phyloP scores from a whole-genome alignment of 2,888 invertebrate species.

The Rutpela maculata region DNA sequence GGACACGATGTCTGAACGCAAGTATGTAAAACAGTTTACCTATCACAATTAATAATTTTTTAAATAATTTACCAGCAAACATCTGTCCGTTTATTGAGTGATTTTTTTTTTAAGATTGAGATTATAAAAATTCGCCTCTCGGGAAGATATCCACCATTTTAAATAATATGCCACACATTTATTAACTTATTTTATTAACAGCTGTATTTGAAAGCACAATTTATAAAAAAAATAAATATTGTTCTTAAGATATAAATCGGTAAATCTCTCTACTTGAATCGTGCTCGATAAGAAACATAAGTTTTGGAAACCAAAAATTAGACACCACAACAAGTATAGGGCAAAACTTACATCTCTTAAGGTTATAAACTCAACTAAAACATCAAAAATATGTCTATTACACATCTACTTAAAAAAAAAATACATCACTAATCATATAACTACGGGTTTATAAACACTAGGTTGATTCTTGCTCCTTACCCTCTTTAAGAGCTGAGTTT shows the following conservation, averaged over 20 bases:
- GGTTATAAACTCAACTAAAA: constrained; percentile 13
- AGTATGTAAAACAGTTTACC: background rate
- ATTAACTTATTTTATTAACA: constrained; percentile 32
- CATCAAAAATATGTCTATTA: constrained; percentile 23
- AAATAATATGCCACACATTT: constrained; percentile 23
- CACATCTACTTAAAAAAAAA: constrained; percentile 29
- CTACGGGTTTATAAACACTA: constrained; percentile 20
- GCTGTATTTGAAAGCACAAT: constrained; percentile 19
- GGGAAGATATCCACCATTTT: constrained; percentile 1
- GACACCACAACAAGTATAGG: background rate
- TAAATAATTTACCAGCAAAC: background rate
- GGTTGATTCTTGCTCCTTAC: background rate
- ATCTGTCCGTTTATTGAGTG: background rate
- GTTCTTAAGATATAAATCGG: constrained; percentile 9
- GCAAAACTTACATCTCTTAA: constrained; percentile 25
- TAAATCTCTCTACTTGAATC: background rate
- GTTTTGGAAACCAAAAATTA: constrained; percentile 12
- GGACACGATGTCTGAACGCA: no score
- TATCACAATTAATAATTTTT: background rate
- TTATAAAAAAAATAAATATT: constrained; percentile 11
- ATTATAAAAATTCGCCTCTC: background rate
- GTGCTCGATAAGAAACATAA: constrained; percentile 20
- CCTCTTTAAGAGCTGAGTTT: constrained; percentile 21
- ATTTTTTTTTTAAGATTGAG: no score
- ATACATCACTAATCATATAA: constrained; percentile 24